Base-by-base conservation (phyloP, 2,113 vertebrate species). In the Columbina picui region DNA sequence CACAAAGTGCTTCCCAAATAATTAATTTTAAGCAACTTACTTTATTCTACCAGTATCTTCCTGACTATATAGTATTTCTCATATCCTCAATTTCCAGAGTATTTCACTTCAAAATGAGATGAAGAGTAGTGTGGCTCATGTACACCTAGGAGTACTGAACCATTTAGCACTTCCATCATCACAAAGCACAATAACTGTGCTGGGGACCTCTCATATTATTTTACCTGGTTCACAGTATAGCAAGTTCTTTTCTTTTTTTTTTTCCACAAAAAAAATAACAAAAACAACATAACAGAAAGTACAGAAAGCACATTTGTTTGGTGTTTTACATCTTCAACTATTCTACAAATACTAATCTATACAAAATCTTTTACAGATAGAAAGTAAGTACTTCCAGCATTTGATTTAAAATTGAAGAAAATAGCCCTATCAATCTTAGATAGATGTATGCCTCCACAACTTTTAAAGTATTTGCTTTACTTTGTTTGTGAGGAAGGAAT, bases 11-110 rank as follows among this genome's bases (percentile, higher is more conserved):
- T 93, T 96, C 69, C 77, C 67, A 91, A 94, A 49, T 88, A 97
- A 97, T 94, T 96, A 96, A 96, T 93, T 93, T 88, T 90, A 94
- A 96, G 26, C 60, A 94, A 97, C 86, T 94, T 74, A 49, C 53
- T 95, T 93, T 76, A 65, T 96, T 94, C 29, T 73, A 69, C 43
- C 60, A 96, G 61, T 87, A 70, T 79, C 59, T 93, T 84, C 49
- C 81, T 89, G 64, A 88, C 89, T 79, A 95, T 38, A 56, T 90
- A 93, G 32, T 30, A 60, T 47, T 91, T 39, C 27, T 93, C 96
- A 95, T 69, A 90, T 81, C 87, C 23, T 88, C 90, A 77, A 75
- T 96, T 96, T 97, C 95, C 89, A 95, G 55, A 81, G 57, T 71
- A 86, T 96, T 96, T 97, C 86, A 93, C 75, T 95, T 89, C 87